phyloP scores from a whole-genome alignment of 1,140 invertebrate species.

The Amyelois transitella region DNA sequence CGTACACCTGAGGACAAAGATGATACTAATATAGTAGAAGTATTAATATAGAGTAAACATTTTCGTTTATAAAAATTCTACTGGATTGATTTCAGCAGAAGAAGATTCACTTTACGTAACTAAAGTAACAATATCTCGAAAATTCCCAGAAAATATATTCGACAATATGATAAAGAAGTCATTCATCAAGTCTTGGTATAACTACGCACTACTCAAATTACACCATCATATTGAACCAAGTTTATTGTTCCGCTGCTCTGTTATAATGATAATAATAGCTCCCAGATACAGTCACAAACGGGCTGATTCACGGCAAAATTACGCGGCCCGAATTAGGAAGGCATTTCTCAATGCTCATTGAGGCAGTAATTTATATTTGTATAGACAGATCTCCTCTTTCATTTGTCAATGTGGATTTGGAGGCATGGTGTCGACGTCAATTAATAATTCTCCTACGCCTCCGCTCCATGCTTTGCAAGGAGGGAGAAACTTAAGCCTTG shows the following conservation, averaged over 20 bases:
- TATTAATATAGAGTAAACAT: neutral
- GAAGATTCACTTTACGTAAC: too few species aligned
- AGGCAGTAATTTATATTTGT: neutral
- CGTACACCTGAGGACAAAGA: constrained; percentile 80
- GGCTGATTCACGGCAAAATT: neutral
- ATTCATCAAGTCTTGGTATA: neutral
- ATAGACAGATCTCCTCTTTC: neutral
- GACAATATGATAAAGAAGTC: too few species aligned
- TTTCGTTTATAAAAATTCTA: too few species aligned
- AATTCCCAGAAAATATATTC: too few species aligned
- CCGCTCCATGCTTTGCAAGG: neutral
- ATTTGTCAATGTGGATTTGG: neutral
- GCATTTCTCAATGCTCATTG: neutral
- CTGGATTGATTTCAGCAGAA: too few species aligned
- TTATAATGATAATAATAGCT: neutral
- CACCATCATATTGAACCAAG: neutral
- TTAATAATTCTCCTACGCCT: neutral
- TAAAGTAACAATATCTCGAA: too few species aligned
- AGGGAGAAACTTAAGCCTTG: neutral
- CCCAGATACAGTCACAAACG: neutral
- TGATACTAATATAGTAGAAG: neutral
- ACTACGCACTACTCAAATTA: neutral
- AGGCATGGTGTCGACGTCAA: neutral
- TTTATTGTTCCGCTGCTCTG: neutral
- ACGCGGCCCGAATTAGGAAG: neutral